These are phyloP conservation scores for Limnodromus scolopaceus DNA, from an alignment of 2,797 vertebrate species.

Conservation along the genomic window DNA sequence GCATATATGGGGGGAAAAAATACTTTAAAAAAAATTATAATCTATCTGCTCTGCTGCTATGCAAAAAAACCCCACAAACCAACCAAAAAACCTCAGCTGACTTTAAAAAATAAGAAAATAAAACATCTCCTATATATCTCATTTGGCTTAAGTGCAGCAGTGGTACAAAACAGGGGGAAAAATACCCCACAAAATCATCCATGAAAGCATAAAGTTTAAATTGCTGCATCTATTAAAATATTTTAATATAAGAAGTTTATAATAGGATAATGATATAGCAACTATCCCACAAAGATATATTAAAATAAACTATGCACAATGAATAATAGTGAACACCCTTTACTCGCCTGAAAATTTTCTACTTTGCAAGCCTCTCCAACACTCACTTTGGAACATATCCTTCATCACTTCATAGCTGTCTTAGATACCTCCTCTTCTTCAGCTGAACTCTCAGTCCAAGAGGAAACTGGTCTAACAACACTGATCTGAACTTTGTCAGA, in stretches of 20 bases:
- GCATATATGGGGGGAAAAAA: not conserved
- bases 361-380: not conserved
- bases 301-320: not conserved
- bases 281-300: not conserved
- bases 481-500: not conserved
- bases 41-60: not conserved
- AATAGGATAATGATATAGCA: not conserved
- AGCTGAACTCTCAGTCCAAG: not conserved
- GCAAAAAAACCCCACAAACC: not conserved
- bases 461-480: not conserved
- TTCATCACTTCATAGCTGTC: not conserved
- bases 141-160: not conserved
- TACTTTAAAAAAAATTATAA: not conserved
- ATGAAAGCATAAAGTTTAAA: not conserved
- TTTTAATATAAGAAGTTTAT: not conserved
- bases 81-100: not conserved
- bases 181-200: not conserved
- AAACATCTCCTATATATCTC: not conserved
- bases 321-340: not conserved
- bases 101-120: not conserved
- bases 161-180: accelerated
- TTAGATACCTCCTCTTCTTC: not conserved
- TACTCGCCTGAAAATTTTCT: not conserved
- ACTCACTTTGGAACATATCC: not conserved
- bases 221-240: not conserved